These are phyloP conservation scores for Ianthella basta DNA, from an alignment of 37 sponge, comb jelly and placozoan species.

Conservation along the genomic window DNA sequence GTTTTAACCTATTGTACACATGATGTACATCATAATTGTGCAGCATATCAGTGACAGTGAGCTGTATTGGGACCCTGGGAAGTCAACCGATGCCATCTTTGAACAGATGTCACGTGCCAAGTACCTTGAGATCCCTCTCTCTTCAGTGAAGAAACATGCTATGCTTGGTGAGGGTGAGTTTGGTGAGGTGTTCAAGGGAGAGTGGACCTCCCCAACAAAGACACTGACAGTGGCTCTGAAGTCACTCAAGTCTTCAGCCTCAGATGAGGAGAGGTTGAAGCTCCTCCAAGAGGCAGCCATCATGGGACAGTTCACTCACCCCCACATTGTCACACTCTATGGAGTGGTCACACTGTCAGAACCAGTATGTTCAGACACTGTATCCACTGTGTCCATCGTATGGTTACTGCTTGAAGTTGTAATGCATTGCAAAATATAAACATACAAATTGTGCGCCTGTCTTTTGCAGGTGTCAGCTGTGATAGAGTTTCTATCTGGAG, in stretches of 20 bases:
- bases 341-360: neutral
- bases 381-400: neutral
- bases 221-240: conserved; percentile 14
- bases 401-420: no score
- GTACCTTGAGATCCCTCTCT: neutral
- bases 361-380: neutral
- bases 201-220: conserved; percentile 6
- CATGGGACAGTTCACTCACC: conserved; percentile 21
- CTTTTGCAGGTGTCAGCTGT: no score
- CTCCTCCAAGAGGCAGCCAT: conserved; percentile 24
- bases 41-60: neutral
- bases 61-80: neutral
- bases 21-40: no score
- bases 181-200: conserved; percentile 6
- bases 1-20: no score
- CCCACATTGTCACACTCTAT: conserved; percentile 11
- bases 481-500: no score
- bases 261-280: conserved; percentile 1
- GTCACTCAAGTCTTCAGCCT: conserved; percentile 28
- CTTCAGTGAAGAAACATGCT: neutral
- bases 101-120: neutral
- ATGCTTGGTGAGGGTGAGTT: conserved; percentile 11
- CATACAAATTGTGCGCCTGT: no score
- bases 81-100: neutral
- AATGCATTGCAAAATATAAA: no score